These are phyloP conservation scores for Mythimna albipuncta DNA, from an alignment of 2,888 invertebrate genomes.

Conservation along the genomic window DNA sequence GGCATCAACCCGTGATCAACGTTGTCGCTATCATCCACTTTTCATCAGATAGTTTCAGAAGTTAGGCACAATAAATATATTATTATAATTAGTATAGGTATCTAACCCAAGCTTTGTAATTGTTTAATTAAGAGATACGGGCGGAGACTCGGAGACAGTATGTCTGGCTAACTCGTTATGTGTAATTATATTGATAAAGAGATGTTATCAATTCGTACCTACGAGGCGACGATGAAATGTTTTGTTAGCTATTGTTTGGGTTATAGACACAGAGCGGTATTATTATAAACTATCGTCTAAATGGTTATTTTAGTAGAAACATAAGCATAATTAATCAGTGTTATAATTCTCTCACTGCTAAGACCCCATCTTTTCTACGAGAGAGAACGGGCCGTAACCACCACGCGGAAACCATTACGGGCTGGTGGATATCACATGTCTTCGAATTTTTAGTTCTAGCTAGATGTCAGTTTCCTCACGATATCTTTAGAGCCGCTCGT, in stretches of 20 bases:
- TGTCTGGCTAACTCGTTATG: slow-evolving; percentile 28
- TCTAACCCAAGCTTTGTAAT: background rate
- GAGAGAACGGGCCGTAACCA: no score
- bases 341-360: no score
- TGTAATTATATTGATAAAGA: slow-evolving; percentile 28
- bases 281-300: background rate
- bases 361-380: no score
- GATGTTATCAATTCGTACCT: slow-evolving; percentile 14
- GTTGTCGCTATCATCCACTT: no score
- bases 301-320: no score
- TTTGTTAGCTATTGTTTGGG: slow-evolving; percentile 7
- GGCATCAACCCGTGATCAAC: no score
- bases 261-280: background rate
- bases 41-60: background rate
- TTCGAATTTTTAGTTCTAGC: no score
- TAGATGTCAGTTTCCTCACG: no score
- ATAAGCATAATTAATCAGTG: no score
- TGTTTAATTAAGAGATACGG: slow-evolving; percentile 33
- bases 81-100: background rate
- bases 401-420: no score
- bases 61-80: background rate
- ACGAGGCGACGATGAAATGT: slow-evolving; percentile 16
- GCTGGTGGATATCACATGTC: no score
- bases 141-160: slow-evolving; percentile 31
- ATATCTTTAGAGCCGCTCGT: no score